Conservation (phyloP, 2,888 invertebrate genomes). For the Therioaphis trifolii region DNA sequence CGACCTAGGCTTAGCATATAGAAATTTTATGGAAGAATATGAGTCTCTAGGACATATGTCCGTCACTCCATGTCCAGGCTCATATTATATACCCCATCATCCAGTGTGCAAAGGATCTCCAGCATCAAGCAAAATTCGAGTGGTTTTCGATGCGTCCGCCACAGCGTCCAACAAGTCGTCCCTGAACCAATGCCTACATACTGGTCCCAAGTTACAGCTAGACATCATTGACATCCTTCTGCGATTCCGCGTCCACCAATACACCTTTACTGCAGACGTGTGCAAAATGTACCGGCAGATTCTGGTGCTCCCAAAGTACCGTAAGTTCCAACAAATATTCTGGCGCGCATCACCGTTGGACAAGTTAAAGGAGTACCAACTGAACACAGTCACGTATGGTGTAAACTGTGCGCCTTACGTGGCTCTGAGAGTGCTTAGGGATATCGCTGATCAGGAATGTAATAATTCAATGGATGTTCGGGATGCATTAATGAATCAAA, state of each 20-base stretch:
- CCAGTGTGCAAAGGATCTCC: background rate
- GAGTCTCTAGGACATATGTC: background rate
- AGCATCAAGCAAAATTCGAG: background rate
- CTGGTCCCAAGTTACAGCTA: slow-evolving; percentile 67
- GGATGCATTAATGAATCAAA: background rate
- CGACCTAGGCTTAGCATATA: background rate
- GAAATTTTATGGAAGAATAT: background rate
- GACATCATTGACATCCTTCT: slow-evolving; percentile 67
- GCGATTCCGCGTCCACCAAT: too few species aligned
- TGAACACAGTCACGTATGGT: too few species aligned
- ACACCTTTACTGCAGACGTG: slow-evolving; percentile 68
- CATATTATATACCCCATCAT: slow-evolving; percentile 1
- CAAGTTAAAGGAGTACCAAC: background rate
- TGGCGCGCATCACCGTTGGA: slow-evolving; percentile 66
- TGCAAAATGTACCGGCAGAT: slow-evolving; percentile 68
- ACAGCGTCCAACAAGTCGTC: background rate
- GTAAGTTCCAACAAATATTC: slow-evolving; percentile 67
- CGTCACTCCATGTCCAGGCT: background rate
- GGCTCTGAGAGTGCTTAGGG: background rate
- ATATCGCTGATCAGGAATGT: background rate
- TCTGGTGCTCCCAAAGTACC: slow-evolving; percentile 64
- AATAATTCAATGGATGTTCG: too few species aligned
- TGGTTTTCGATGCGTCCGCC: background rate
- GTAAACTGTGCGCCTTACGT: background rate
- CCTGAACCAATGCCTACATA: slow-evolving; percentile 57